Evolutionary conservation across 2,113 vertebrate genomes (phyloP), one percentile per base, ranked within the genome.

Genomic region (Vulpes vulpes): DNA sequence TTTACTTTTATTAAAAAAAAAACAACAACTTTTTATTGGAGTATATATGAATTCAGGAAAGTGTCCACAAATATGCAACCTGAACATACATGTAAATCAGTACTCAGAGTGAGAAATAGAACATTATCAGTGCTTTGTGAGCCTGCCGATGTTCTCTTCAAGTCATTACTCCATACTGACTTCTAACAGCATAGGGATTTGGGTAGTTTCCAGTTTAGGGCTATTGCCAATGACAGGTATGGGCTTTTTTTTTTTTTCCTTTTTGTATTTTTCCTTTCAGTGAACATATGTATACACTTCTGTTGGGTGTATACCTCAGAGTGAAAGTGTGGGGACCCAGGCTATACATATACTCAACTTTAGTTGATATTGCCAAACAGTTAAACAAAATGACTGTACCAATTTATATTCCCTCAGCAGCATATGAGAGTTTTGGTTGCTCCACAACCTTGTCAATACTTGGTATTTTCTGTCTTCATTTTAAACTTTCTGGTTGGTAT

Each of bases 201-300:
- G 43, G 35, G 8, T 86, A 51, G n/a, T 76, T 91, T 93, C 79
- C 81, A 87, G 51, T 59, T 91, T 67, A 32, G 32, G 57, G 38
- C 65, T 76, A 74, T 38, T 91, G 69, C 65, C 32, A 82, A 62
- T 32, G 32, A 49, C 62, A 51, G 20, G 12, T 27, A 23, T 30
- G 59, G 74, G n/a, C 20, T 74, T 86, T 84, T 92, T 43, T 35
- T 35, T 35, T 43, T 1, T 43, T 43, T 43, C 43, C 43, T 43
- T 43, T 67, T 79, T 20, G 55, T 27, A 59, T 51, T 23, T 76
- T 74, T 55, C 51, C 38, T 69, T 57, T 89, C 49, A 60, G 38
- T 97, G 87, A 87, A 82, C 49, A 73, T 69, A 95, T 25, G 27
- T 53, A 85, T 12, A 85, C 35, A 65, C 94, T 86, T 94, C 49